Conservation (phyloP, 2,888 invertebrate genomes). For the Drosophila bunnanda region DNA sequence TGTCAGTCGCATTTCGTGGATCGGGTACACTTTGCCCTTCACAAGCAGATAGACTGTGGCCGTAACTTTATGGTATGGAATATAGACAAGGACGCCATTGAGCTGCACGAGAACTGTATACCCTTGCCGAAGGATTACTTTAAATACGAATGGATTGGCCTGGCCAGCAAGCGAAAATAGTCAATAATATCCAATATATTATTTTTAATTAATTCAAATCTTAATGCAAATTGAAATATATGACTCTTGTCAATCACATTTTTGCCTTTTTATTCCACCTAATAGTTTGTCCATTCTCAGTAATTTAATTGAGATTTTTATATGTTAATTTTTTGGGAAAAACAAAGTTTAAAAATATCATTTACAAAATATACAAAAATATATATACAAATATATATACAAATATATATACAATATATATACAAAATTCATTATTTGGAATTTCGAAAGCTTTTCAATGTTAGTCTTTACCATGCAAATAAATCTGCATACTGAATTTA, state of each 20-base stretch:
- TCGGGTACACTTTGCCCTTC: slow-evolving; percentile 48
- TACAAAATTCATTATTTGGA: too few relatives aligned
- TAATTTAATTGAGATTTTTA: too few relatives aligned
- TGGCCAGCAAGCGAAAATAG: slow-evolving; percentile 29
- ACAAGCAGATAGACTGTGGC: slow-evolving; percentile 65
- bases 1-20: slow-evolving; percentile 53
- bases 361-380: too few relatives aligned
- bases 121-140: slow-evolving; percentile 82
- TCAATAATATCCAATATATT: neutral
- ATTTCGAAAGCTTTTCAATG: too few relatives aligned
- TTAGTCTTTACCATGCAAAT: too few relatives aligned
- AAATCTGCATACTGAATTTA: too few relatives aligned
- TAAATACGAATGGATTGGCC: slow-evolving; percentile 63
- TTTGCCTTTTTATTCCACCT: too few relatives aligned
- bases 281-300: too few relatives aligned
- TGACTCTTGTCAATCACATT: neutral
- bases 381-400: too few relatives aligned
- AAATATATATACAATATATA: too few relatives aligned
- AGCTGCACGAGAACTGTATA: slow-evolving; percentile 84
- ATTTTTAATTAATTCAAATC: neutral
- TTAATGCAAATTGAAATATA: neutral
- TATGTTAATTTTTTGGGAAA: too few relatives aligned
- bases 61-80: slow-evolving; percentile 48
- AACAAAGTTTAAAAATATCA: too few relatives aligned
- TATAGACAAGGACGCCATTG: slow-evolving; percentile 47